Base-by-base conservation (phyloP, 2,113 vertebrate genomes). In the Colossoma macropomum region DNA sequence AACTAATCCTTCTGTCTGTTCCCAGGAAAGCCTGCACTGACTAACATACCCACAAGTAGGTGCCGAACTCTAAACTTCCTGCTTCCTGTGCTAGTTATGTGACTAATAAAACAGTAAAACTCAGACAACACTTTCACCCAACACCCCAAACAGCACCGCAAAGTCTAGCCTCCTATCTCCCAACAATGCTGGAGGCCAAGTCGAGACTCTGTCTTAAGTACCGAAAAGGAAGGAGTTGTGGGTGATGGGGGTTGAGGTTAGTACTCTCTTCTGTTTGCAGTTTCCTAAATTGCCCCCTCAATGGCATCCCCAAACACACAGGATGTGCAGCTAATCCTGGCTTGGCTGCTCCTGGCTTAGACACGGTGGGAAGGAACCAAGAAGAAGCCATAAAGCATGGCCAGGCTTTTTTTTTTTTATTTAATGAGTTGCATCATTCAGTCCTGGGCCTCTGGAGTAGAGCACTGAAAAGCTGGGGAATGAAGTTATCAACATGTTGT, bases 251-350 rank as follows among this genome's bases (percentile, higher is more conserved):
- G 85, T 88, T 89, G 89, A 93, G 89, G 88, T 89, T 88, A 81
- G 72, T 76, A 86, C 90, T 86, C 91, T 91, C 91, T 92, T 92
- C 88, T 89, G 92, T 93, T 93, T 92, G 89, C 88, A 91, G 87
- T 94, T 94, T 93, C 90, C 90, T 93, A 92, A 92, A 94, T 91
- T 89, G 80, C 77, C 88, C 75, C 62, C 72, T 92, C 88, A 94
- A 91, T 88, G 83, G 63, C 83, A 90, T 93, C 92, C 91, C 90
- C 85, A 91, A 91, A 91, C 86, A 91, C 85, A 90, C 73, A 86
- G 92, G 92, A 93, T 92, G 86, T 93, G 89, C 88, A 83, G 83
- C 89, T 92, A 95, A 94, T 91, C 90, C 90, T 90, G 75, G 78
- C 75, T 88, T 76, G 84, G 84, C 86, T 85, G 88, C 84, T 48